These are phyloP conservation scores for Microctonus aethiopoides DNA, from an alignment of 2,888 invertebrate species.

Conservation along the genomic window DNA sequence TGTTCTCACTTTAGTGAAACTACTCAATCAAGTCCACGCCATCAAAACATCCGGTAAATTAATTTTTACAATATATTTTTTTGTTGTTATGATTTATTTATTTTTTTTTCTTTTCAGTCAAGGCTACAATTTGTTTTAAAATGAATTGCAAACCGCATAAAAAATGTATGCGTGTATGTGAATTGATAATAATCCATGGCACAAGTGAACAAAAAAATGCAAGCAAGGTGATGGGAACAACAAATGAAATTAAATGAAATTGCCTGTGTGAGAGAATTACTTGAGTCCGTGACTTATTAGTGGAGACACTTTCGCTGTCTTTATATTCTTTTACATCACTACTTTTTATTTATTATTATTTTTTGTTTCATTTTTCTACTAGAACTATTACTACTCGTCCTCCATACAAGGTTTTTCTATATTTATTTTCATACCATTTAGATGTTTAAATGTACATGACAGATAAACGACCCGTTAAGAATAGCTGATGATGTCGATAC, in stretches of 20 bases:
- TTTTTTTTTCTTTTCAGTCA: neutral
- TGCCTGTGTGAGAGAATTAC: slow-evolving; percentile 1
- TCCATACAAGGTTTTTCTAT: slow-evolving; percentile 47
- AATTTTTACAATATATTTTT: slow-evolving; percentile 7
- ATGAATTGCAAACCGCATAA: neutral
- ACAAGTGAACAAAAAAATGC: neutral
- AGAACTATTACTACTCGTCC: neutral
- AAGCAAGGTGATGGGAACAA: slow-evolving; percentile 17
- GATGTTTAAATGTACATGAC: slow-evolving; percentile 44
- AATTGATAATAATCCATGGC: neutral
- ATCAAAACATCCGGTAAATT: slow-evolving; percentile 31
- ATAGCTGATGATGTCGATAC: slow-evolving; percentile 32
- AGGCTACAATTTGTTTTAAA: neutral
- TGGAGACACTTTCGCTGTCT: slow-evolving; percentile 49
- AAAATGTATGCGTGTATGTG: neutral
- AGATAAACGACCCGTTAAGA: slow-evolving; percentile 25
- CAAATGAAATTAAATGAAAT: slow-evolving; percentile 19
- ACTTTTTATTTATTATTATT: neutral
- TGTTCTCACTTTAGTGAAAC: slow-evolving; percentile 22
- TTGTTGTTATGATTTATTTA: neutral
- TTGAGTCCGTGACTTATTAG: slow-evolving; percentile 22
- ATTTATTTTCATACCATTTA: no score
- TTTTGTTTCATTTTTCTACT: neutral
- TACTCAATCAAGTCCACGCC: slow-evolving; percentile 13
- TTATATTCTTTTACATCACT: slow-evolving; percentile 31